These are phyloP conservation scores for Proteles cristata DNA, from an alignment of 2,113 vertebrate species.

Conservation along the genomic window DNA sequence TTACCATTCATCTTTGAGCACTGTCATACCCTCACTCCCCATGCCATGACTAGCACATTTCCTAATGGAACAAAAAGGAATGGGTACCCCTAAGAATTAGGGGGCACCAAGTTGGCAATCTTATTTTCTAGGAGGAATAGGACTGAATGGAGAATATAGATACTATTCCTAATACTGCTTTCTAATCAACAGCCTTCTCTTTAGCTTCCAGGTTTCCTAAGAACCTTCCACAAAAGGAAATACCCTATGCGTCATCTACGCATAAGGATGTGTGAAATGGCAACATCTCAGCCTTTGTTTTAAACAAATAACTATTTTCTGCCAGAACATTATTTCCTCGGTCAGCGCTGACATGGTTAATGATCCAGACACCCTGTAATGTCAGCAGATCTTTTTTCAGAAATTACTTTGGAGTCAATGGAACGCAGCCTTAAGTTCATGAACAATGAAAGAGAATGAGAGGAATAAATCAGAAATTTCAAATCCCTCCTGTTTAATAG, in stretches of 20 bases:
- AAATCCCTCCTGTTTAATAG: constrained; percentile 33
- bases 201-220: not conserved
- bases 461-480: constrained; percentile 37
- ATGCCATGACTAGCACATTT: not conserved
- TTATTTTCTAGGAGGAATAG: not conserved
- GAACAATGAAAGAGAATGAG: not conserved
- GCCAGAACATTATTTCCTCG: not conserved
- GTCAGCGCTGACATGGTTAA: constrained; percentile 62
- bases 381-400: constrained; percentile 56
- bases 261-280: not conserved
- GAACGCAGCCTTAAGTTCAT: constrained; percentile 41
- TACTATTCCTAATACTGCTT: not conserved
- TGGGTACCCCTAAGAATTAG: not conserved
- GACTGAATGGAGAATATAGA: not conserved
- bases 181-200: not conserved
- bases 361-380: constrained; percentile 48
- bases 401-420: constrained; percentile 51
- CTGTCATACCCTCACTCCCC: not conserved
- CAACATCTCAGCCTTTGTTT: constrained; percentile 10
- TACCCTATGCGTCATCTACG: not conserved
- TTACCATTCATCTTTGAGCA: not conserved
- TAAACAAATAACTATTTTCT: constrained; percentile 54
- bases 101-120: not conserved
- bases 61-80: not conserved
- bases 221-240: constrained; percentile 26